These are phyloP conservation scores for Spilarctia lutea DNA, from an alignment of 2,888 invertebrate species.

Conservation along the genomic window DNA sequence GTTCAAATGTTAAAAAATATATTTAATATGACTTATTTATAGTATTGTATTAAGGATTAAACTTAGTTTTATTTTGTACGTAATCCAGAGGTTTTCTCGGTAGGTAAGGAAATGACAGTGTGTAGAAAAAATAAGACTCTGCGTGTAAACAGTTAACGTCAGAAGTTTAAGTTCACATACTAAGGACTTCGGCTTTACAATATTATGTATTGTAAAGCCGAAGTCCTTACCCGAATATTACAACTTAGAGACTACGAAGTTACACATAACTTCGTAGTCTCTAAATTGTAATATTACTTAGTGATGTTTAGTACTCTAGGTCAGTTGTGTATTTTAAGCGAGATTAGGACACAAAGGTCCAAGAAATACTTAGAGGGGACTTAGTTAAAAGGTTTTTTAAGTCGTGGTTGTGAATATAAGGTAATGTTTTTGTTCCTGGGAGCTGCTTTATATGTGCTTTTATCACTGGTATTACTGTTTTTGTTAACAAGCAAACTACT, in stretches of 20 bases:
- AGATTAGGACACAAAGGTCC: slow-evolving; percentile 26
- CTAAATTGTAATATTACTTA: slow-evolving; percentile 20
- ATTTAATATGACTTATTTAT: too few species aligned
- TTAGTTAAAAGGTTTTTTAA: slow-evolving; percentile 7
- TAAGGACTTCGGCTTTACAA: not conserved
- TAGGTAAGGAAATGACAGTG: too few species aligned
- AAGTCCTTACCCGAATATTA: too few species aligned
- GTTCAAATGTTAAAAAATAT: too few species aligned
- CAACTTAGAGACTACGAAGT: too few species aligned
- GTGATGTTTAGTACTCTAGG: slow-evolving; percentile 21
- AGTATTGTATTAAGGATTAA: too few species aligned
- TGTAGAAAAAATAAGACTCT: too few species aligned
- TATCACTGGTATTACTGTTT: too few species aligned
- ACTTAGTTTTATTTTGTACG: too few species aligned
- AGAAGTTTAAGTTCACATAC: not conserved
- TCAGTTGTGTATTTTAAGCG: slow-evolving; percentile 31
- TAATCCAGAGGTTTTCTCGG: too few species aligned
- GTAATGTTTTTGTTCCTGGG: not conserved
- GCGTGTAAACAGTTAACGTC: not conserved
- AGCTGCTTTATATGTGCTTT: not conserved
- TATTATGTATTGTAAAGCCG: too few species aligned
- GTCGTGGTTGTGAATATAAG: slow-evolving; percentile 11
- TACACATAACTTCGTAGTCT: slow-evolving; percentile 6
- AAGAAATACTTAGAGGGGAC: slow-evolving; percentile 16
- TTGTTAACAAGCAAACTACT: too few species aligned